A percentile compares a stretch with the other conserved stretches of the same genome.
Conservation (phyloP, 2,888 invertebrate species). For the Rutpela maculata region DNA sequence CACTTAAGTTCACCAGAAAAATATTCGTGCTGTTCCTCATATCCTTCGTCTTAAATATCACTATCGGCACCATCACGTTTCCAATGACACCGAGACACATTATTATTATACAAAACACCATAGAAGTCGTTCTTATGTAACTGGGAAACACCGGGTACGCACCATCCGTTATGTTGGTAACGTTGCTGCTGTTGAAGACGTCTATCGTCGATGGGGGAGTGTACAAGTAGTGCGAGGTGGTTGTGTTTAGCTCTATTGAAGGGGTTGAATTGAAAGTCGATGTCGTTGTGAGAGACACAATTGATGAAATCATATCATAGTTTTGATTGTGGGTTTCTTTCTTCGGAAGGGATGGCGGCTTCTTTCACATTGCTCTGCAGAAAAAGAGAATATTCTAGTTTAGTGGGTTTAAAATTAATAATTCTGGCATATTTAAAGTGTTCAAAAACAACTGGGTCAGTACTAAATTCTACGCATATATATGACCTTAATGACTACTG, state of each 20-base stretch:
- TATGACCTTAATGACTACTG: too few relatives aligned
- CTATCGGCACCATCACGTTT: constrained; percentile 94
- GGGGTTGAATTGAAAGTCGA: constrained; percentile 60
- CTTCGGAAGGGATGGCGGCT: constrained; percentile 7
- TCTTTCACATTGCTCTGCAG: constrained; percentile 13
- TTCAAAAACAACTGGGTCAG: too few relatives aligned
- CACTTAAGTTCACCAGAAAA: constrained; percentile 94
- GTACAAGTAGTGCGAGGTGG: constrained; percentile 65
- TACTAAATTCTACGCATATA: too few relatives aligned
- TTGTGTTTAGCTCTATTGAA: constrained; percentile 60
- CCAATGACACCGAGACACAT: constrained; percentile 94
- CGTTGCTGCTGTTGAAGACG: constrained; percentile 57
- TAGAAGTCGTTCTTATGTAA: constrained; percentile 92
- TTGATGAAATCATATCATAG: constrained; percentile 72
- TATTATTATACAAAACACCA: constrained; percentile 90
- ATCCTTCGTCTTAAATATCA: constrained; percentile 93
- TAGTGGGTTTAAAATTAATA: too few relatives aligned
- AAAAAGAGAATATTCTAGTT: not conserved
- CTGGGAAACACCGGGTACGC: constrained; percentile 79
- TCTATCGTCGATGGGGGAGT: constrained; percentile 58
- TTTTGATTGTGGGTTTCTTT: constrained; percentile 47
- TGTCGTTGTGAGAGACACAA: constrained; percentile 62
- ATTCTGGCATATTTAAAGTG: too few relatives aligned
- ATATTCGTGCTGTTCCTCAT: constrained; percentile 97
- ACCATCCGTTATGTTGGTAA: constrained; percentile 64